Base-by-base conservation (phyloP, 2,113 vertebrate species). In the Mungos mungo region DNA sequence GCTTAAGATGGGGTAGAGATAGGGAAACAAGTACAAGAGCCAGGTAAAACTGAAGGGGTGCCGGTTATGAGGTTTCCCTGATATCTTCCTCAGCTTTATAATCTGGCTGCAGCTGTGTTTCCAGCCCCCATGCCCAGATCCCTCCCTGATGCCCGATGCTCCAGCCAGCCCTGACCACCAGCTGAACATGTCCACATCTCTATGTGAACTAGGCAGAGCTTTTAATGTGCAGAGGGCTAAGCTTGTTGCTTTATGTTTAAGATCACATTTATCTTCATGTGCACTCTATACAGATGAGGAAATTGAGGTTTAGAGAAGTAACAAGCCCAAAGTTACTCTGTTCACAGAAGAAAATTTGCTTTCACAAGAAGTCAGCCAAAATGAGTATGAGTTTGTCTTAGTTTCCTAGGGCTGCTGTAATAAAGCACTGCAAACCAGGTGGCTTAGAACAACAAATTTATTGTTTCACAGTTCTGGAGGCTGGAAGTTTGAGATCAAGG, bases 131-230 rank as follows among this genome's bases (percentile, higher is more conserved):
- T 10, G 31, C 19, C 90, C 66, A 66, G 41, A 87, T n/a, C 25
- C 66, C 5, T 54, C 65, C 71, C 18, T 65, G 25, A 7, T 23
- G 0, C 7, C 74, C 25, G 13, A 18, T 29, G 31, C 33, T 77
- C 33, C n/a, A 13, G 33, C 15, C n/a, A 38, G 10, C 81, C 60
- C 38, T 47, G 11, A 38, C 45, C 18, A 13, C 76, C 21, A 33
- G 6, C n/a, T 6, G 3, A 45, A 69, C 9, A 23, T 31, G 1
- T 4, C 38, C 13, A 10, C 3, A 0, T 29, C 23, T 38, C 27
- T 47, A 7, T 1, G 4, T 15, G 84, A 79, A 29, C 8, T 38
- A n/a, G 74, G 57, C 47, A 68, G 41, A 52, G 14, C 38, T 52
- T 84, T 35, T 41, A 57, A 3, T 1, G 23, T 14, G 41, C 23